phyloP scores from a whole-genome alignment of 2,113 vertebrate genomes.

The Bungarus multicinctus region DNA sequence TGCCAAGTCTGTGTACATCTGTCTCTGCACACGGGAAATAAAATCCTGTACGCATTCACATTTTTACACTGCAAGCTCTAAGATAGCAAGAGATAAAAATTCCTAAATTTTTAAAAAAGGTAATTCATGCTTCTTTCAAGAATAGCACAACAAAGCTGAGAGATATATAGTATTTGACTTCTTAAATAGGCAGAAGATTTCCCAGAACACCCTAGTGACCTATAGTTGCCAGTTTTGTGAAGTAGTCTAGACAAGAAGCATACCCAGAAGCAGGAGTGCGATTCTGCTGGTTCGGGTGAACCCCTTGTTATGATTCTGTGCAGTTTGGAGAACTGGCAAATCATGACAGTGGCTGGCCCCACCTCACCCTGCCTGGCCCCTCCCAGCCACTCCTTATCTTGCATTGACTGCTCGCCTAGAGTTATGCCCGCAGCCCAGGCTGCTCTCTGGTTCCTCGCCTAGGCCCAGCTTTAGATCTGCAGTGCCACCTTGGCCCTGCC shows the following conservation, averaged over 20 bases:
- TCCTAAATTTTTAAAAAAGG: neutral
- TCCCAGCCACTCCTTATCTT: too few relatives aligned
- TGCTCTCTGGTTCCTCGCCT: too few relatives aligned
- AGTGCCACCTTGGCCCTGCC: too few relatives aligned
- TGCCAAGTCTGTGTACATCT: neutral
- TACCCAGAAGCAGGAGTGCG: neutral
- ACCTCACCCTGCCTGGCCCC: too few relatives aligned
- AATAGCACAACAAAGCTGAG: neutral
- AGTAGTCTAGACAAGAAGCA: neutral
- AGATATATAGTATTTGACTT: neutral
- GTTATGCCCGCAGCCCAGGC: too few relatives aligned
- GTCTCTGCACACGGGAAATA: neutral
- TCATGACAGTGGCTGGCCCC: too few relatives aligned
- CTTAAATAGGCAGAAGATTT: neutral
- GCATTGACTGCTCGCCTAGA: too few relatives aligned
- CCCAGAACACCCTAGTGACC: neutral
- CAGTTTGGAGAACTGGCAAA: too few relatives aligned
- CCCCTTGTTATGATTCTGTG: too few relatives aligned
- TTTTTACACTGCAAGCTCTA: neutral
- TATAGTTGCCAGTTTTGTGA: neutral
- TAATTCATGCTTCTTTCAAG: neutral
- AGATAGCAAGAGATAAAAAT: neutral
- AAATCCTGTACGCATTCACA: neutral
- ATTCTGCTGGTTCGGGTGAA: too few relatives aligned
- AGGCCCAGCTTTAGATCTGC: too few relatives aligned